Base-by-base conservation (phyloP, 1,140 invertebrate genomes). In the Samia ricini region DNA sequence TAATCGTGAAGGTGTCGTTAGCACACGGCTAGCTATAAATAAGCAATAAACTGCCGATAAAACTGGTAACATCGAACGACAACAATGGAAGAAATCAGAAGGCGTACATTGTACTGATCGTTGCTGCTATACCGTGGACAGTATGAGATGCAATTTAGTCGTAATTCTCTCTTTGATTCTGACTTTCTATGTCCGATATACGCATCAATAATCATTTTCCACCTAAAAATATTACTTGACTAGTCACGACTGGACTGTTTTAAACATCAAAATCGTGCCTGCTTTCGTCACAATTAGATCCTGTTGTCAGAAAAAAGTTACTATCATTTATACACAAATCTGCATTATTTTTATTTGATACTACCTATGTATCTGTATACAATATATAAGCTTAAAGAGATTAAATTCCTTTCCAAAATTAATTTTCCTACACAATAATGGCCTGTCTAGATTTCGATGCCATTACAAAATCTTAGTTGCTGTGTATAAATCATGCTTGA, bases 401-500 rank as follows among this genome's bases (percentile, higher is more conserved):
- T 42, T 42, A 42, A 15, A 15, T 42, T 42, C 8, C 10, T 12
- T 12, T 42, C 12, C 15, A 42, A 42, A 42, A 15, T 42, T 15
- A 42, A 15, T 42, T 42, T 42, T 42, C 33, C 33, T 42, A 42
- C n/a, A 36, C 12, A 36, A 36, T 36, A 42, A 15, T 42, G 15
- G 15, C 33, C 10, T 42, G 33, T 42, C 33, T 42, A 42, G 33
- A 42, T 12, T 42, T 42, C 12, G 15, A 42, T 12, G 33, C 33
- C 7, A 4, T 42, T 3, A 42, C 33, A 42, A 56, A 64, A 68
- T 64, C 61, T 59, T 49, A 58, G 61, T 50, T 29, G 66, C n/a
- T n/a, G n/a, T n/a, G n/a, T n/a, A n/a, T 68, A 68, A 68, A 61
- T 61, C 58, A 48, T 19, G 49, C 49, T 58, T 61, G 66, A 63